Evolutionary conservation across 1,140 invertebrate genomes (phyloP), one percentile per base, ranked within the genome.

Genomic region (Drosophila varians): DNA sequence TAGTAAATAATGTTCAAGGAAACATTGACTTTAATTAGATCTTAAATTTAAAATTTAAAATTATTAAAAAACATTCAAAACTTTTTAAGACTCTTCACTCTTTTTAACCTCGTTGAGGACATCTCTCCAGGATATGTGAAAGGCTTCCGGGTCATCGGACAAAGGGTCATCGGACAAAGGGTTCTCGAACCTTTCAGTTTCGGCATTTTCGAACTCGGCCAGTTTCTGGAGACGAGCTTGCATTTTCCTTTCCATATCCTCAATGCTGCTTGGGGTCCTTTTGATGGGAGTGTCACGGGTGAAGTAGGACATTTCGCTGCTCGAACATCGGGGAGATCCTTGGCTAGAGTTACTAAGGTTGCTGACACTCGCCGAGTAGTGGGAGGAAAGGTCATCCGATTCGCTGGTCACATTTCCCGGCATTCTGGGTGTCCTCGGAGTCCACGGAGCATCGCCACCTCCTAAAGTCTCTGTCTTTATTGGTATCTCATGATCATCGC

Each of bases 201-300:
- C 28, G 1, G 38, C 25, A 31, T 79, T 84, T 36, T 83, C 79
- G 23, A 64, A 84, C 0, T 64, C 55, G 0, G 79, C 65, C 1
- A 83, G 31, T 12, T 78, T 65, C 6, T 65, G 26, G 4, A 83
- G 40, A 3, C 79, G 64, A 0, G 47, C 0, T 0, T 43, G 16
- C 75, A 82, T 83, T 3, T 74, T 78, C 3, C 56, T 12, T 4
- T 74, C 45, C 2, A 83, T 7, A 8, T 77, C 61, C 1, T 21
- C 49, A 0, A 2, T 26, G 12, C 40, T 73, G 5, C 60, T 80
- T 0, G 55, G 21, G 6, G 40, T 31, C 2, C n/a, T 28, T 0
- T 12, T 53, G 2, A 45, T 34, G 23, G 11, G 62, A 4, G 25
- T 12, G 0, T 38, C 28, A 0, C 16, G 12, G 12, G 7, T 9